Percentiles rank a stretch among this genome's conserved stretches.
phyloP scores from a whole-genome alignment of 1,140 invertebrate genomes.

The Schlechtendalia chinensis region DNA sequence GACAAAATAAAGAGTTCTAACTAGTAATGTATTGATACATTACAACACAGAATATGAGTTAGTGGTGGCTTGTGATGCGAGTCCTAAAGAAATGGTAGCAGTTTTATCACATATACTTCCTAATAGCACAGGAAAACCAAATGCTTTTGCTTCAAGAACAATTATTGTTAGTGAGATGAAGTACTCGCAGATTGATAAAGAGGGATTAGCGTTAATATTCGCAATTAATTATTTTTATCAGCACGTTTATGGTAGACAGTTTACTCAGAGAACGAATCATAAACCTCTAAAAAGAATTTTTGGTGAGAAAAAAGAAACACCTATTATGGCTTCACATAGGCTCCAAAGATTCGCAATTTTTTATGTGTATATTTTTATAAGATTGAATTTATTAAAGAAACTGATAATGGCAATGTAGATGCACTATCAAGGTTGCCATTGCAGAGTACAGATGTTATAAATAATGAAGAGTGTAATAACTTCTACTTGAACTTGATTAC shows the following conservation, averaged over 20 bases:
- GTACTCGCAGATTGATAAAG: conserved; percentile 59
- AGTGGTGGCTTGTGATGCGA: conserved; percentile 48
- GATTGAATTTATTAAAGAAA: conserved; percentile 26
- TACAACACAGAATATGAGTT: conserved; percentile 53
- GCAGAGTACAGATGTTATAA: background rate
- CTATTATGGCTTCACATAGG: conserved; percentile 13
- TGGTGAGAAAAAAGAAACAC: conserved; percentile 43
- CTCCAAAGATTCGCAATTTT: conserved; percentile 20
- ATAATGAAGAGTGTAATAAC: background rate
- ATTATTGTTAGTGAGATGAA: conserved; percentile 50
- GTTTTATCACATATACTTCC: conserved; percentile 55
- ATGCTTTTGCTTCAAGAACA: background rate
- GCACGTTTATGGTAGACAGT: conserved; percentile 57
- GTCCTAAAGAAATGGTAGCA: conserved; percentile 54
- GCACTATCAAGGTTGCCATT: conserved; percentile 33
- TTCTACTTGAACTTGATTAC: background rate
- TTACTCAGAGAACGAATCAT: conserved; percentile 59
- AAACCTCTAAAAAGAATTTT: conserved; percentile 58
- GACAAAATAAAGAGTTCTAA: conserved; percentile 43
- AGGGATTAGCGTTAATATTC: conserved; percentile 59
- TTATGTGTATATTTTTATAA: conserved; percentile 11
- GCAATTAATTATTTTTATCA: conserved; percentile 56
- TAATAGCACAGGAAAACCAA: conserved; percentile 53
- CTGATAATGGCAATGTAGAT: conserved; percentile 54
- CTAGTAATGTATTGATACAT: conserved; percentile 52